These are phyloP conservation scores for Pachypsylla venusta DNA, from an alignment of 1,140 invertebrate species.

Conservation along the genomic window DNA sequence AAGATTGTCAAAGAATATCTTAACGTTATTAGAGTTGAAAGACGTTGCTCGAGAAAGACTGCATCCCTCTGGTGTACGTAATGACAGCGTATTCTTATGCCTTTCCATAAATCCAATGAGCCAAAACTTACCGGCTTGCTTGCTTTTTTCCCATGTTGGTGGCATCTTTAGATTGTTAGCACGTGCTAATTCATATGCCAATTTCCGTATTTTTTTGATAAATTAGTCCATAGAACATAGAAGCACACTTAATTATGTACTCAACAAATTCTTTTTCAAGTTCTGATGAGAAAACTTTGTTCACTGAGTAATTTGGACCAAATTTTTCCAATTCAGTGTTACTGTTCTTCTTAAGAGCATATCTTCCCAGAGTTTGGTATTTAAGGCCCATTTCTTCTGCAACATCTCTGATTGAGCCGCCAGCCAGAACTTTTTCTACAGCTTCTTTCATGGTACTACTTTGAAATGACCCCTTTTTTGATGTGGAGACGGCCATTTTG, in stretches of 20 bases:
- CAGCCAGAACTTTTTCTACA: background rate
- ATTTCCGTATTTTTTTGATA: conserved; percentile 23
- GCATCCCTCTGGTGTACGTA: conserved; percentile 31
- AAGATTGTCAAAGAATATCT: conserved; percentile 17
- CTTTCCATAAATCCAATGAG: conserved; percentile 27
- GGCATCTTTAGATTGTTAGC: conserved; percentile 22
- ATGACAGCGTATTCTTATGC: conserved; percentile 24
- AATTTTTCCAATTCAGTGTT: background rate
- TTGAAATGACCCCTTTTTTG: background rate
- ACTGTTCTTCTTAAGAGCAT: background rate
- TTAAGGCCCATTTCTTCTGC: background rate
- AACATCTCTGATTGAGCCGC: background rate
- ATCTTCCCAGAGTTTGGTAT: no score
- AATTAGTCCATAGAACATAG: conserved; percentile 28
- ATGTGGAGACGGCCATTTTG: no score
- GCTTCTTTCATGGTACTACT: background rate
- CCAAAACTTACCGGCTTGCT: conserved; percentile 29
- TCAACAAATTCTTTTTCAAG: background rate
- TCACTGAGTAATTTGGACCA: background rate
- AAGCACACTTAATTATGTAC: background rate
- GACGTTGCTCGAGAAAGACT: conserved; percentile 30
- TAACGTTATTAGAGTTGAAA: conserved; percentile 33
- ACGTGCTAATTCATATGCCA: conserved; percentile 25
- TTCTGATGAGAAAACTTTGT: background rate
- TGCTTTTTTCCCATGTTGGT: conserved; percentile 25